Evolutionary conservation across 2,797 vertebrate genomes (phyloP), one percentile per base, ranked within the genome.

Genomic region (Lophius americanus): DNA sequence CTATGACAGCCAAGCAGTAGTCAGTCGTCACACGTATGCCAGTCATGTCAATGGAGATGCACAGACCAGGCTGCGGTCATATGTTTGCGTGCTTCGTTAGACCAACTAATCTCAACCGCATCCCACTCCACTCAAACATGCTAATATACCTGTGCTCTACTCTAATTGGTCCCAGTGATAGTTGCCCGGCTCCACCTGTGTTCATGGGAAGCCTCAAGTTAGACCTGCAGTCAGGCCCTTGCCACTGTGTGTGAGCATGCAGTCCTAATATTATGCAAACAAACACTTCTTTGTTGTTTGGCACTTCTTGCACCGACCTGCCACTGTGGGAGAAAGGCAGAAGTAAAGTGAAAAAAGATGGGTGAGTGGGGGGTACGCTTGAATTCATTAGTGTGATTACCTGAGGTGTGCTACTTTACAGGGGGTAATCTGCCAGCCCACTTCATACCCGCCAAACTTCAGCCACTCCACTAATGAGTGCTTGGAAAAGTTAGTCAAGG

Each of bases 141-240:
- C 84, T 89, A 92, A 92, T 90, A 74, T 89, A 90, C 92, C 92
- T 92, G 91, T 76, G 78, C 88, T 88, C 69, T 80, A 75, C 89
- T 92, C 85, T 93, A 93, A 93, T 93, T 93, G 92, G 93, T 93
- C 93, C 93, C 92, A 93, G 89, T 84, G 92, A 92, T 92, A 86
- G 89, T 82, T 68, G 66, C 78, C 86, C 86, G 84, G 90, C 91
- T 86, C 90, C 87, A 92, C 92, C 92, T 92, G 91, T 88, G 84
- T 89, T 92, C 81, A 83, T 60, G 76, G 90, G 89, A 84, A 79
- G 88, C 87, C 90, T 90, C 82, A 75, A 88, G 88, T 89, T 82
- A 79, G 86, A 84, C 89, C 90, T 80, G 84, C 80, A 89, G 88
- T 82, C 83, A 78, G 81, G 85, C 84, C 84, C 82, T 81, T 35